Percentiles rank a stretch among this genome's conserved stretches.
Evolutionary conservation across 2,797 vertebrate species (phyloP).

Genomic region (Bradypodion pumilum): DNA sequence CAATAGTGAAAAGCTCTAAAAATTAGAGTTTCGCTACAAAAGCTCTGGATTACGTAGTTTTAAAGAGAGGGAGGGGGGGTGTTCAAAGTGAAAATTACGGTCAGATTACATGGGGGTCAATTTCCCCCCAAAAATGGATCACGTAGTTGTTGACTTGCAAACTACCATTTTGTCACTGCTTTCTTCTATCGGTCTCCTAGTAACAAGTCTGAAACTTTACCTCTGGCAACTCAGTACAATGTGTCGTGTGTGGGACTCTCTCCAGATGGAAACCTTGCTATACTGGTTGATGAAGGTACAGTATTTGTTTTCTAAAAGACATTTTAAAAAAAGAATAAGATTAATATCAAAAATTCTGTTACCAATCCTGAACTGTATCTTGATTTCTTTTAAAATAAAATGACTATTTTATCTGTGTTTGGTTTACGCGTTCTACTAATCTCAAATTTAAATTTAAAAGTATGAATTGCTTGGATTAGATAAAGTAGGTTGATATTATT

Average conservation of each 20-base stretch:
- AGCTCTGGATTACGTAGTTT: too few relatives aligned
- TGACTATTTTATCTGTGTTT: neutral
- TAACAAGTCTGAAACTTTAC: conserved; percentile 92
- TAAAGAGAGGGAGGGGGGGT: too few relatives aligned
- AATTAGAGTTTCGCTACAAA: too few relatives aligned
- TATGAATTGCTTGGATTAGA: neutral
- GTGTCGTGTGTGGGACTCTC: conserved; percentile 91
- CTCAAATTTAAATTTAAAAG: neutral
- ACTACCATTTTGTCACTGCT: neutral
- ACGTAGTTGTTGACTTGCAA: too few relatives aligned
- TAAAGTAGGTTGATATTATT: neutral
- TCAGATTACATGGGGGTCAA: too few relatives aligned
- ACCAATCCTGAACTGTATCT: neutral
- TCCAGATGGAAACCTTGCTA: conserved; percentile 86
- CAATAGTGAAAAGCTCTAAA: too few relatives aligned
- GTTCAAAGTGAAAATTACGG: too few relatives aligned
- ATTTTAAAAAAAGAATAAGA: neutral
- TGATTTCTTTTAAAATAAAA: neutral
- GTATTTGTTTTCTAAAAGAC: conserved; percentile 14
- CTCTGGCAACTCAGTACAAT: conserved; percentile 87
- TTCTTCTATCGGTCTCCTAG: conserved; percentile 68
- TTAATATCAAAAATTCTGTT: neutral
- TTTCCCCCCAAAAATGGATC: too few relatives aligned
- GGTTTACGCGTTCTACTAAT: neutral
- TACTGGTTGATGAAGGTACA: conserved; percentile 97